Evolutionary conservation across 1,140 invertebrate species (phyloP), one percentile per base, ranked within the genome.

Genomic region (Philaenus spumarius): DNA sequence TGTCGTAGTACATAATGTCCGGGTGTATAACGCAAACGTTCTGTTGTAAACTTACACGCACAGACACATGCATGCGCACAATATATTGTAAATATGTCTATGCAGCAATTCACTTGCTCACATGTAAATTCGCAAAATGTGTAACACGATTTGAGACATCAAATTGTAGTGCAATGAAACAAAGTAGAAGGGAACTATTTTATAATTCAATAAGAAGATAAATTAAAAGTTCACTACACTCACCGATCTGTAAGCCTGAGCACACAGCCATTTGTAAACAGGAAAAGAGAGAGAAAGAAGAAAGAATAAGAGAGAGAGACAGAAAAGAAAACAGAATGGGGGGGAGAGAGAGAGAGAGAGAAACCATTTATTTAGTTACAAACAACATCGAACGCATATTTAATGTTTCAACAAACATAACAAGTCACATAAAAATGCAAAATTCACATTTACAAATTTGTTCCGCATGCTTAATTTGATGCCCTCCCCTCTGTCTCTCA

Each of bases 221-320:
- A 30, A 30, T 30, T 3, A 3, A 30, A 48, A 24, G 34, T 12
- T 58, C 60, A 59, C 47, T 64, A 70, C 66, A 76, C 75, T 76
- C 74, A 76, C 75, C 75, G 71, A 74, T 75, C 71, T 69, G 71
- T 75, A 76, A 68, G 74, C 72, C 75, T 76, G 67, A 66, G 60
- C 56, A 65, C 50, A 68, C 64, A 68, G 62, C 66, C 64, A 69
- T 9, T 4, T 30, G 26, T 30, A 30, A n/a, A 30, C 26, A 30
- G 26, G 26, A 30, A 30, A 65, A 61, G 64, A 57, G 64, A 54
- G 55, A 57, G 55, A 47, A 46, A 26, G 46, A 48, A 57, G 43
- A 57, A 57, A 53, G 20, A 37, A 19, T 30, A 47, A 20, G 12
- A 57, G 56, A 62, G 62, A 64, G 40, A 58, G 51, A 59, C 59